Evolutionary conservation across 2,113 vertebrate genomes (phyloP).

Genomic region (Dicaeum eximium): DNA sequence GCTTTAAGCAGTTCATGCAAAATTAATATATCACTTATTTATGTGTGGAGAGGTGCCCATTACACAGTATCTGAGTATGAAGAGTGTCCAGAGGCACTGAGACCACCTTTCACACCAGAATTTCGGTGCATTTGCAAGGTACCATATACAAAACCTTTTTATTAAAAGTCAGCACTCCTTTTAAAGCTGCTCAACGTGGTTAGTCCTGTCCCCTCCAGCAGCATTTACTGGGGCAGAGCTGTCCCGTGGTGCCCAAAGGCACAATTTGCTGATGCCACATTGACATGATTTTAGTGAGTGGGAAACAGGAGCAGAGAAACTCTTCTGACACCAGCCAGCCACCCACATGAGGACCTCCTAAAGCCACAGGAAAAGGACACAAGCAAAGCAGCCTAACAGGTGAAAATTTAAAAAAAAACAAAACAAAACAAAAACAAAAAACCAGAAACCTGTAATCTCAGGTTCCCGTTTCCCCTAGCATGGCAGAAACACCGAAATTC

Average conservation of each 20-base stretch:
- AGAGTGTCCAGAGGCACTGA: background rate
- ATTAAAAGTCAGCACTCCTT: background rate
- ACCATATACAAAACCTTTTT: background rate
- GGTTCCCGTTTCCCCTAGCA: background rate
- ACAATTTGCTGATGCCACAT: background rate
- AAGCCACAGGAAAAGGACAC: background rate
- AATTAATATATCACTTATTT: background rate
- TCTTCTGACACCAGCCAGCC: background rate
- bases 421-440: no score
- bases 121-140: background rate
- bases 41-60: background rate
- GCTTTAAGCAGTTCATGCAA: background rate
- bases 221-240: background rate
- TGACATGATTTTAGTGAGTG: background rate
- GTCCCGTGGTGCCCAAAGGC: background rate
- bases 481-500: background rate
- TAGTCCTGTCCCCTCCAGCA: background rate
- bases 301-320: background rate
- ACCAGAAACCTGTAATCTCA: background rate
- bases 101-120: background rate
- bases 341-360: background rate
- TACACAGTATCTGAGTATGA: background rate
- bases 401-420: background rate
- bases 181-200: background rate
- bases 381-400: background rate